Evolutionary conservation across 2,113 vertebrate genomes (phyloP), one percentile per base, ranked within the genome.

Genomic region (Sinocyclocheilus grahami): DNA sequence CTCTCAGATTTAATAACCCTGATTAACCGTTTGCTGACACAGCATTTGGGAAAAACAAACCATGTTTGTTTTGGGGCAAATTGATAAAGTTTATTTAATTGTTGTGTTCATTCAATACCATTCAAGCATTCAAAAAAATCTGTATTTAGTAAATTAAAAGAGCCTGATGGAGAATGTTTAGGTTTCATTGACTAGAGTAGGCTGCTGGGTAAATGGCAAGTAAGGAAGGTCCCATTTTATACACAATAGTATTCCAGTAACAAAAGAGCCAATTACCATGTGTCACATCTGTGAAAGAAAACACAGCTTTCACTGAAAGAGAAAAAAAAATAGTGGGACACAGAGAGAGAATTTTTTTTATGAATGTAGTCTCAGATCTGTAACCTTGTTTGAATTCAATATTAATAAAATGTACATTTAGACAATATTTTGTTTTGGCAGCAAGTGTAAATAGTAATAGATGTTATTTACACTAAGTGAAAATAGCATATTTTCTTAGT

Each of bases 261-360:
- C 58, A 81, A 88, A 33, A 65, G 33, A 76, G 42, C 30, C 8
- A 92, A 93, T 94, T 91, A 95, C 95, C 86, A 48, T 91, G 37
- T 86, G 27, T 89, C 82, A 84, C 39, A 18, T 67, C 69, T 42
- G 58, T 18, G 89, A 93, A 92, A 22, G 77, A 67, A 87, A 86
- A 87, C 89, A 76, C 58, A 60, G 88, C 13, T 10, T 9, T 78
- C 14, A 16, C 89, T 88, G 85, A n/a, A 83, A 78, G n/a, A 78
- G 72, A 75, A 85, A 86, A 86, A 71, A 30, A 69, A 37, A 42
- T 9, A 22, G 69, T n/a, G 37, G 4, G 37, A 12, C 16, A 71
- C 9, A 89, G 84, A 76, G 82, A 88, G 51, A 69, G 9, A 72
- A 6, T 60, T 8, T 20, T 67, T 72, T 39, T 22, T 22, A 22